These are phyloP conservation scores for Drosophila tristis DNA, from an alignment of 1,140 invertebrate species.

Conservation along the genomic window DNA sequence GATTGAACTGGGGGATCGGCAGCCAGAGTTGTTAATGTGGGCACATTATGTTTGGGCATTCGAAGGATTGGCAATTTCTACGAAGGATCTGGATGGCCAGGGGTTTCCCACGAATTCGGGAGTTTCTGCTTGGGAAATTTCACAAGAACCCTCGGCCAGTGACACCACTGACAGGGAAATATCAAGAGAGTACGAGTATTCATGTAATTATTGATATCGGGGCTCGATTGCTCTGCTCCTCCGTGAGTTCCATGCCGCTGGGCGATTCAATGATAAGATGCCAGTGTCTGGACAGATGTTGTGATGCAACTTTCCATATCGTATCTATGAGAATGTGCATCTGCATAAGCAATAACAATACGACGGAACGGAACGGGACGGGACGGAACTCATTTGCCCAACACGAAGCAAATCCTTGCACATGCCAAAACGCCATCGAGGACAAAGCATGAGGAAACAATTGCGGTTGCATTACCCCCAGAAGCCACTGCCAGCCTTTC, in stretches of 20 bases:
- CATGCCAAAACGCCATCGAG: constrained; percentile 71
- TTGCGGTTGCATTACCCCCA: constrained; percentile 74
- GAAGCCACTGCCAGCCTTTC: constrained; percentile 15
- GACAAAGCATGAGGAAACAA: constrained; percentile 58
- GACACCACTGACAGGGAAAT: not conserved
- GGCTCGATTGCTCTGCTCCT: not conserved
- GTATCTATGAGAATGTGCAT: constrained; percentile 47
- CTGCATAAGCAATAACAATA: constrained; percentile 45
- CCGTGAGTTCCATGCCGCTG: constrained; percentile 10
- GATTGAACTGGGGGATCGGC: constrained; percentile 7
- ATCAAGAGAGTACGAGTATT: not conserved
- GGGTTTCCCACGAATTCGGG: constrained; percentile 59
- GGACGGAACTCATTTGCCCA: constrained; percentile 59
- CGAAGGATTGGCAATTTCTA: constrained; percentile 72
- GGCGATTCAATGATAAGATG: not conserved
- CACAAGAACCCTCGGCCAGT: constrained; percentile 23
- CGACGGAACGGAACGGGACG: constrained; percentile 19
- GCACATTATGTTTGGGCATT: constrained; percentile 66
- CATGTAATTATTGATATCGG: not conserved
- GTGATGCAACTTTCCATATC: constrained; percentile 48
- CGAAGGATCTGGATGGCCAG: constrained; percentile 41
- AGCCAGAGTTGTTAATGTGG: constrained; percentile 67
- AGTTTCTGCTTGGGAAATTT: constrained; percentile 33
- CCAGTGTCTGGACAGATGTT: constrained; percentile 53
- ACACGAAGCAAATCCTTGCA: constrained; percentile 58